phyloP scores from a whole-genome alignment of 2,888 invertebrate species.

The Opisthograptis luteolata region DNA sequence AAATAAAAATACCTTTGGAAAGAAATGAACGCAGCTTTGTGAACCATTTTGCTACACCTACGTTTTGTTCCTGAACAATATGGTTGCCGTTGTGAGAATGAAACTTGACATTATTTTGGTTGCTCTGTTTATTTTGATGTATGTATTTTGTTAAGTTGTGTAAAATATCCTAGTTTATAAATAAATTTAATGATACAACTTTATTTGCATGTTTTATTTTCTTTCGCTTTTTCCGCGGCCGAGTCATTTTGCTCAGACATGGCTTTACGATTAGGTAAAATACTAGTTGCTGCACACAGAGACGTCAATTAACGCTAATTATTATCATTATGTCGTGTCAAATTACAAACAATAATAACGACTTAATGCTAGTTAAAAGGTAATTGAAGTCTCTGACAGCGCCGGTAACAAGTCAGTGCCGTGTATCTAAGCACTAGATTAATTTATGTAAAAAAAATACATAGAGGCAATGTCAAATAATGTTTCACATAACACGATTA shows the following conservation, averaged over 20 bases:
- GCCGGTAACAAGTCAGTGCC: too few species aligned
- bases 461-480: neutral
- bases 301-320: too few species aligned
- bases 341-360: too few species aligned
- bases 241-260: neutral
- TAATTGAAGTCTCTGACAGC: too few species aligned
- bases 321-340: too few species aligned
- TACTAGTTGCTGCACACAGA: too few species aligned
- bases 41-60: constrained; percentile 4
- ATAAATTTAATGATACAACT: constrained; percentile 75
- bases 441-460: too few species aligned
- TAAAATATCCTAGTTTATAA: constrained; percentile 83
- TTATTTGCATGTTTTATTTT: constrained; percentile 74
- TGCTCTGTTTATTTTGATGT: constrained; percentile 81
- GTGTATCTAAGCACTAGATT: too few species aligned
- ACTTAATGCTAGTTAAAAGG: too few species aligned
- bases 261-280: too few species aligned
- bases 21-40: constrained; percentile 21
- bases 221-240: constrained; percentile 47
- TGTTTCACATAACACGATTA: constrained; percentile 18
- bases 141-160: constrained; percentile 84
- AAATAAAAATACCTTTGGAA: constrained; percentile 1
- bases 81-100: constrained; percentile 64
- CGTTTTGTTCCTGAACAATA: constrained; percentile 29
- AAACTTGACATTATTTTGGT: constrained; percentile 64